These are phyloP conservation scores for Macheiramphus alcinus DNA, from an alignment of 2,113 vertebrate species.

Conservation along the genomic window DNA sequence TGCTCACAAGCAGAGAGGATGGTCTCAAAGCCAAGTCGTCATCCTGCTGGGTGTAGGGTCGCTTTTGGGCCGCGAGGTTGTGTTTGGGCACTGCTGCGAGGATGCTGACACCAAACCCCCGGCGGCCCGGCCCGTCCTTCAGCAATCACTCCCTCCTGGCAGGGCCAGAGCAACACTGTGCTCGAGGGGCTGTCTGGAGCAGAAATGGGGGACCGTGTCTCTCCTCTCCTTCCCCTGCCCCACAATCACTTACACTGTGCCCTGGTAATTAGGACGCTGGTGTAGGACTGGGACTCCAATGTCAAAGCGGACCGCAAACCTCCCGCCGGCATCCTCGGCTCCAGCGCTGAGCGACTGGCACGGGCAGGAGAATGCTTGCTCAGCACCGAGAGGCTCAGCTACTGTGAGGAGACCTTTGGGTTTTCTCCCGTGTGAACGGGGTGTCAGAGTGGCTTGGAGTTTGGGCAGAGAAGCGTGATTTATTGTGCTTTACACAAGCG, in stretches of 20 bases:
- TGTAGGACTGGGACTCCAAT: not conserved
- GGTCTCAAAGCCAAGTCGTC: not conserved
- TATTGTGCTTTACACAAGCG: rapidly evolving
- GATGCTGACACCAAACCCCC: not conserved
- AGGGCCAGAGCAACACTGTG: not conserved
- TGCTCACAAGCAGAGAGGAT: not conserved
- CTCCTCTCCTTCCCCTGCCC: not conserved
- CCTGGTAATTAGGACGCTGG: rapidly evolving
- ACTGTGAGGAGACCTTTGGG: not conserved
- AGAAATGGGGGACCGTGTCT: not conserved
- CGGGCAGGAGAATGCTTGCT: not conserved
- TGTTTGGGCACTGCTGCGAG: not conserved
- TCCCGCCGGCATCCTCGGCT: not conserved
- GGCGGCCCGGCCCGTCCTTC: not conserved
- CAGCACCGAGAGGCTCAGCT: not conserved
- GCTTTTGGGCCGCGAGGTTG: rapidly evolving
- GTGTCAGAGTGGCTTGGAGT: rapidly evolving
- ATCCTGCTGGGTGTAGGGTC: not conserved
- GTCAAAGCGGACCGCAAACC: not conserved
- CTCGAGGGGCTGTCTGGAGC: not conserved
- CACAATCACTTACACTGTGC: rapidly evolving
- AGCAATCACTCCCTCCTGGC: not conserved
- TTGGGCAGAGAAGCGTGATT: not conserved
- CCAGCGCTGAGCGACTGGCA: not conserved
- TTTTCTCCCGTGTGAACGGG: rapidly evolving